A percentile compares a stretch with the other conserved stretches of the same genome.
These are phyloP conservation scores for Cacatua alba DNA, from an alignment of 2,113 vertebrate species.

Conservation along the genomic window DNA sequence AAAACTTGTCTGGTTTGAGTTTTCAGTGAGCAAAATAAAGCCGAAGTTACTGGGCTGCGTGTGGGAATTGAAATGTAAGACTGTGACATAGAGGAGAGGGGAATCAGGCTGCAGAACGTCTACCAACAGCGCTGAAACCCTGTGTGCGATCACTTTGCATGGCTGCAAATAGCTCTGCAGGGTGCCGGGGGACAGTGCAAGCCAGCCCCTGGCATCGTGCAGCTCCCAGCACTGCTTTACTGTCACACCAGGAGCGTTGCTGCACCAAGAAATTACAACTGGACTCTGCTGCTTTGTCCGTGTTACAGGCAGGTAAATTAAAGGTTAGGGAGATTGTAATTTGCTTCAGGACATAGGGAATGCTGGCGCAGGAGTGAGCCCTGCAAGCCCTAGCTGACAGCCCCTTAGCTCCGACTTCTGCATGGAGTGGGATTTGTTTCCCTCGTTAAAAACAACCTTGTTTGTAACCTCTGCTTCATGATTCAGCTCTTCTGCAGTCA, in stretches of 20 bases:
- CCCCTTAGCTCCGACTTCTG: background rate
- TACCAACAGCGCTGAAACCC: background rate
- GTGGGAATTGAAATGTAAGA: conserved; percentile 1
- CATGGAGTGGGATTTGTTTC: background rate
- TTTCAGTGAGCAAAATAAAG: background rate
- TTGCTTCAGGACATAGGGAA: background rate
- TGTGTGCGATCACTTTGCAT: background rate
- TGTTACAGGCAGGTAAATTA: conserved; percentile 17
- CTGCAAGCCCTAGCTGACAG: background rate
- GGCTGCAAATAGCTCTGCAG: conserved; percentile 3
- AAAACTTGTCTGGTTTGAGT: background rate
- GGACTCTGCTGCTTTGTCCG: background rate
- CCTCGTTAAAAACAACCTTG: conserved; percentile 33
- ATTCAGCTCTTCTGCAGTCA: conserved; percentile 53
- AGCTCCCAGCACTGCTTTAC: background rate
- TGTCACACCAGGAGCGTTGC: background rate
- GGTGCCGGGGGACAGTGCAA: background rate
- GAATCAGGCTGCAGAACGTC: background rate
- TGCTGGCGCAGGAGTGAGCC: background rate
- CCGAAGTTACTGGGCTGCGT: background rate
- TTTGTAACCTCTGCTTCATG: conserved; percentile 50
- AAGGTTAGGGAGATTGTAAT: background rate
- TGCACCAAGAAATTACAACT: background rate
- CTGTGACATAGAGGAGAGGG: background rate
- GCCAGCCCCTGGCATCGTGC: background rate